A percentile compares a stretch with the other conserved stretches of the same genome.
These are phyloP conservation scores for Dinocampus coccinellae DNA, from an alignment of 2,888 invertebrate species.

Conservation along the genomic window DNA sequence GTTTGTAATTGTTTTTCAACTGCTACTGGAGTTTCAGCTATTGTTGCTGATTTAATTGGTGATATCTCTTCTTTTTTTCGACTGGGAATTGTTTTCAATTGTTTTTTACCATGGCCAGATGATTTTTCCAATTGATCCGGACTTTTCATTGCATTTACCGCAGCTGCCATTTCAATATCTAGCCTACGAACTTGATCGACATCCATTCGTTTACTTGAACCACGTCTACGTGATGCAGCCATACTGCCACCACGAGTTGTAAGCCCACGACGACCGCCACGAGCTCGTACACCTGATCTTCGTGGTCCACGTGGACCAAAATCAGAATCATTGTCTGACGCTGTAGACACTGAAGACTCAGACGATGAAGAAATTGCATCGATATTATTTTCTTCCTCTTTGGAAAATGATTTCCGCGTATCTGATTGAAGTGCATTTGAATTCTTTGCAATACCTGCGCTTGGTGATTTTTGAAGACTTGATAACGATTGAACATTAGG, in stretches of 20 bases:
- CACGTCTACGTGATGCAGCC: constrained; percentile 56
- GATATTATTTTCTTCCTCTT: constrained; percentile 51
- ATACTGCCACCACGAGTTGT: constrained; percentile 65
- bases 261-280: constrained; percentile 65
- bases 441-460: not conserved
- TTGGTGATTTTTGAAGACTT: not conserved
- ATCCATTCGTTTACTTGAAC: constrained; percentile 64
- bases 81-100: constrained; percentile 48
- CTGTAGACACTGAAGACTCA: constrained; percentile 63
- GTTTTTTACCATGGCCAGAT: constrained; percentile 53
- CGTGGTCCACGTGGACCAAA: constrained; percentile 62
- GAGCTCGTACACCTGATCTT: constrained; percentile 57
- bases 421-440: not conserved
- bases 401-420: not conserved
- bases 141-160: constrained; percentile 67
- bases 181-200: constrained; percentile 64
- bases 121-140: constrained; percentile 61
- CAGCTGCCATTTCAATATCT: constrained; percentile 68
- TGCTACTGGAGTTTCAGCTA: not conserved
- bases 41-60: not conserved
- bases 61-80: constrained; percentile 60
- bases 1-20: constrained; percentile 59
- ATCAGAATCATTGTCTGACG: constrained; percentile 65
- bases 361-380: constrained; percentile 53
- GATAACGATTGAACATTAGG: not conserved